Evolutionary conservation across 2,888 invertebrate genomes (phyloP).

Genomic region (Sarcophaga subvicina): DNA sequence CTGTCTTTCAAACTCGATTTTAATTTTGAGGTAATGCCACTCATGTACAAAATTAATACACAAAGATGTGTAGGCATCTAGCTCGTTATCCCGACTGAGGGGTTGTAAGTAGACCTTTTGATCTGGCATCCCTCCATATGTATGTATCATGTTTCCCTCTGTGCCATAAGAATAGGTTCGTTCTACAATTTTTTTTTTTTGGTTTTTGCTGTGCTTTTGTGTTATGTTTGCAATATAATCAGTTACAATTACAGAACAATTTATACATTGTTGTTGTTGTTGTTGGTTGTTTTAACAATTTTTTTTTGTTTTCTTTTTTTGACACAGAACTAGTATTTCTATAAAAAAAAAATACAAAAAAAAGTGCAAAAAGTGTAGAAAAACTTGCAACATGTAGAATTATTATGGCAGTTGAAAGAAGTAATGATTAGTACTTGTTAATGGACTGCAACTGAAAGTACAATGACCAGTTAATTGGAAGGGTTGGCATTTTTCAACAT

Average conservation of each 20-base stretch:
- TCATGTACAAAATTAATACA: no score
- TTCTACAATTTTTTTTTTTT: neutral
- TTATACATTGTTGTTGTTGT: slow-evolving; percentile 35
- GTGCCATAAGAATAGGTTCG: neutral
- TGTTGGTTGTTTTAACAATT: neutral
- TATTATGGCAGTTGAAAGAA: slow-evolving; percentile 43
- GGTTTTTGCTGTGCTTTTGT: slow-evolving; percentile 15
- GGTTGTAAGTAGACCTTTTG: no score
- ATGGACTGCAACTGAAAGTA: slow-evolving; percentile 35
- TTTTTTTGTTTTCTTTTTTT: neutral
- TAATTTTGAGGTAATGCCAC: no score
- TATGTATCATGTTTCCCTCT: neutral
- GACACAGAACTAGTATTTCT: slow-evolving; percentile 39
- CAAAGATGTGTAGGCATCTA: no score
- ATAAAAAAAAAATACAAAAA: neutral
- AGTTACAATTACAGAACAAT: slow-evolving; percentile 52
- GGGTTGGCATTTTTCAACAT: slow-evolving; percentile 24
- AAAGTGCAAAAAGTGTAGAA: neutral
- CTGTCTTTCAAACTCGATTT: no score
- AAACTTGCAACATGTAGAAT: slow-evolving; percentile 34
- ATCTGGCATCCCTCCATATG: slow-evolving; percentile 34
- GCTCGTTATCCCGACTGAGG: no score
- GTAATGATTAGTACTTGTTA: slow-evolving; percentile 59
- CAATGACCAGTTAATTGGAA: slow-evolving; percentile 56
- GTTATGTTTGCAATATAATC: slow-evolving; percentile 51